phyloP scores from a whole-genome alignment of 1,140 invertebrate genomes.

The Pentalonia nigronervosa region DNA sequence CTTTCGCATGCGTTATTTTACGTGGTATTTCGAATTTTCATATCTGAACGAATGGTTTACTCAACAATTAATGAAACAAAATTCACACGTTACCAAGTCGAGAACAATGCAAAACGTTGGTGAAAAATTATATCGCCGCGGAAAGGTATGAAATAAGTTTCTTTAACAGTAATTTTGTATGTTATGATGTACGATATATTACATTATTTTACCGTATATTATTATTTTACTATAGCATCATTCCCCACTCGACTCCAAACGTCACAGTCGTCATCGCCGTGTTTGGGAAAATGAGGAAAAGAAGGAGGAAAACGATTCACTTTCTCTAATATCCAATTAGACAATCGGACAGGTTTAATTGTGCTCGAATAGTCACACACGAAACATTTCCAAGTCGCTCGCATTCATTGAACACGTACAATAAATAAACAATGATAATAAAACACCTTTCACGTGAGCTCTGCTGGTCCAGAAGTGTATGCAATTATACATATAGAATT shows the following conservation, averaged over 20 bases:
- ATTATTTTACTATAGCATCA: neutral
- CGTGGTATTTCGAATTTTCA: no score
- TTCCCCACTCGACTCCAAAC: neutral
- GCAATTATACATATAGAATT: neutral
- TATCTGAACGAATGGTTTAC: neutral
- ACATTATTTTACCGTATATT: constrained; percentile 1
- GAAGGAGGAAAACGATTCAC: constrained; percentile 44
- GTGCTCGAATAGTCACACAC: constrained; percentile 3
- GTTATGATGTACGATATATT: neutral
- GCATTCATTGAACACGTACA: constrained; percentile 31
- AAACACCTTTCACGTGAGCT: neutral
- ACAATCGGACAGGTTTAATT: constrained; percentile 43
- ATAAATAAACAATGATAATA: constrained; percentile 33
- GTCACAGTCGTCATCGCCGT: neutral
- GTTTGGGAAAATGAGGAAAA: neutral
- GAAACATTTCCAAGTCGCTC: constrained; percentile 25
- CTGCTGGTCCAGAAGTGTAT: neutral
- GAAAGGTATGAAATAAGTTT: neutral
- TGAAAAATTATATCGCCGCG: neutral
- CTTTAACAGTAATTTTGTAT: neutral
- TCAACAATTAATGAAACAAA: neutral
- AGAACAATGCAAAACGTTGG: neutral
- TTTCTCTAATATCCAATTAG: constrained; percentile 35
- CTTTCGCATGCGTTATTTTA: no score
- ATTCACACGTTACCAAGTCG: neutral